Evolutionary conservation across 2,888 invertebrate genomes (phyloP), one percentile per base, ranked within the genome.

Genomic region (Lasioglossum zephyrum): DNA sequence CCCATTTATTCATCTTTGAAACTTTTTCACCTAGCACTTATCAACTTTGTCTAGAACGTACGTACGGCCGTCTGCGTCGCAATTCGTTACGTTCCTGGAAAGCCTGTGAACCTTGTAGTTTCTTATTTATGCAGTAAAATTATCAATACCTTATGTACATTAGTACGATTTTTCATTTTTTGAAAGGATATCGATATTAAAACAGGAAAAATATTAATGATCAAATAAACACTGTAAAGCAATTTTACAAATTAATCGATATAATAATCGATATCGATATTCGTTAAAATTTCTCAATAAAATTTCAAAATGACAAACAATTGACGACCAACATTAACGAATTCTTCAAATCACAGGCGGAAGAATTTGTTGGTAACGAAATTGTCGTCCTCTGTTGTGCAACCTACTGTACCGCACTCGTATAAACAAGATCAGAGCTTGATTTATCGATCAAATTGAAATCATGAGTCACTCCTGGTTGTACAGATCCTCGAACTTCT

Each of bases 51-150:
- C 41, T 36, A 5, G 4, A 13, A 13, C 39, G 36, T 36, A 26
- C 47, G 16, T 36, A 26, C 47, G 16, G 16, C 2, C 57, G 13
- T 53, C 41, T 22, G 1, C 63, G 47, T 11, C 44, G 53, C n/a
- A 47, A 53, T 66, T 79, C 75, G 75, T 82, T 79, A 57, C 36
- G n/a, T 63, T 53, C 41, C 31, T 18, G 11, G 36, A 41, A n/a
- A 57, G 18, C 3, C 44, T 31, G 4, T 3, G 18, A 31, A 49
- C 31, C 6, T 44, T 63, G 49, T 8, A 53, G 13, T 41, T 39
- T 26, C 13, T n/a, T 39, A 36, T 69, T 60, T 13, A 11, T 4
- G 13, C 60, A 26, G 26, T 18, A 36, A 66, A 36, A 66, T 66
- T 18, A 36, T 66, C 36, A 18, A 4, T 16, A 5, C 5, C 4